A percentile compares a stretch with the other conserved stretches of the same genome.
phyloP scores from a whole-genome alignment of 1,140 invertebrate genomes.

The Melanaphis sacchari region DNA sequence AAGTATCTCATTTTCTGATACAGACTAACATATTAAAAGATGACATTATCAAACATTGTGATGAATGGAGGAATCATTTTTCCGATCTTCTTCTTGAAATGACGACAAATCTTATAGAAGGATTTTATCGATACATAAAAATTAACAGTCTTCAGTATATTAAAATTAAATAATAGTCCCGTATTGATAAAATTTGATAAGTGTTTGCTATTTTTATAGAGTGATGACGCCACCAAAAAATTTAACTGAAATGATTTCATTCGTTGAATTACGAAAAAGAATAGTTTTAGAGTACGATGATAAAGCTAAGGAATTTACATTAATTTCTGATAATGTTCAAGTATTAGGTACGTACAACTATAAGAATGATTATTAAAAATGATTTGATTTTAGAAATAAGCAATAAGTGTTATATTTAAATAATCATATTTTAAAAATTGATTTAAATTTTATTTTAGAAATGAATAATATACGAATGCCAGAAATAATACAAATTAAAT shows the following conservation, averaged over 20 bases:
- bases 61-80: slow-evolving; percentile 10
- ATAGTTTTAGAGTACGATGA: slow-evolving; percentile 18
- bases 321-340: slow-evolving; percentile 16
- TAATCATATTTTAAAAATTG: neutral
- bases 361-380: neutral
- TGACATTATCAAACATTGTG: slow-evolving; percentile 2
- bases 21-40: slow-evolving; percentile 26
- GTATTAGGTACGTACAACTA: neutral
- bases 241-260: slow-evolving; percentile 28
- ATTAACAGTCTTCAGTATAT: neutral
- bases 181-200: neutral
- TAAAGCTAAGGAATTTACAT: slow-evolving; percentile 28
- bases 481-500: neutral
- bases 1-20: slow-evolving; percentile 27
- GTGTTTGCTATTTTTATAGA: neutral
- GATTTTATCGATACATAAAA: slow-evolving; percentile 18
- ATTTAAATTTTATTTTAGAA: neutral
- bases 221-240: slow-evolving; percentile 16
- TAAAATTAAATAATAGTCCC: neutral
- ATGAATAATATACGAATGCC: neutral
- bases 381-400: neutral
- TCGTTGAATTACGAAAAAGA: neutral
- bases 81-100: neutral
- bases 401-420: neutral
- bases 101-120: slow-evolving; percentile 11